These are phyloP conservation scores for Ophioninae sp. DNA, from an alignment of 2,888 invertebrate species.

Conservation along the genomic window DNA sequence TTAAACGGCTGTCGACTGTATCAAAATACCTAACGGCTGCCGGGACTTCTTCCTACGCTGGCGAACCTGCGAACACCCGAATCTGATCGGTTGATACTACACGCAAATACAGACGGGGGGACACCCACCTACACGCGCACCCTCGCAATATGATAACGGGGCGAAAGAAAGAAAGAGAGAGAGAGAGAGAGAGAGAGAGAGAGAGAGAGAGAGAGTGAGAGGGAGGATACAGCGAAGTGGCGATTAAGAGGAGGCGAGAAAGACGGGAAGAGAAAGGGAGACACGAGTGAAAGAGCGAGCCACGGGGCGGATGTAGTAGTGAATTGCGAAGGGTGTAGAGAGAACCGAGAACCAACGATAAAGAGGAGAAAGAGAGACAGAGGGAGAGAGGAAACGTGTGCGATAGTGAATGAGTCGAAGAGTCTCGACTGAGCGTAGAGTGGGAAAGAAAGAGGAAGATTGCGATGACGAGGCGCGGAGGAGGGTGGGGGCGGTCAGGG, in stretches of 20 bases:
- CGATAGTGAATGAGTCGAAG: constrained; percentile 44
- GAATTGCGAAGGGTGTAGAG: constrained; percentile 55
- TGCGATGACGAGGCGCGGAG: constrained; percentile 43
- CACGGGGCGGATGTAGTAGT: constrained; percentile 14
- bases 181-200: constrained; percentile 20
- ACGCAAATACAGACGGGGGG: neutral
- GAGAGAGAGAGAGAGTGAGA: no score
- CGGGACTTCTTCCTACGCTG: neutral
- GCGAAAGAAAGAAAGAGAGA: neutral
- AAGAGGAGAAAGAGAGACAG: constrained; percentile 68
- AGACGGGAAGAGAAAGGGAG: constrained; percentile 1
- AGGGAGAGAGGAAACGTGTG: constrained; percentile 47
- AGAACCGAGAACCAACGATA: constrained; percentile 65
- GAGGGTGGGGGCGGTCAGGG: constrained; percentile 54
- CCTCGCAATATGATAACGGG: neutral
- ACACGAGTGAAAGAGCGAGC: constrained; percentile 9
- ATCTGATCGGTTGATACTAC: neutral
- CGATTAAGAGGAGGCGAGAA: constrained; percentile 11
- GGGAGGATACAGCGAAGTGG: constrained; percentile 7
- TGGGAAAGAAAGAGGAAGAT: constrained; percentile 55
- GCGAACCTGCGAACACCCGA: neutral
- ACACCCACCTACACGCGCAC: neutral
- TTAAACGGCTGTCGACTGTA: constrained; percentile 80
- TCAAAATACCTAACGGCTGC: constrained; percentile 78
- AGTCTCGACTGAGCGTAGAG: constrained; percentile 31